These are phyloP conservation scores for Falco biarmicus DNA, from an alignment of 2,797 vertebrate genomes.

Conservation along the genomic window DNA sequence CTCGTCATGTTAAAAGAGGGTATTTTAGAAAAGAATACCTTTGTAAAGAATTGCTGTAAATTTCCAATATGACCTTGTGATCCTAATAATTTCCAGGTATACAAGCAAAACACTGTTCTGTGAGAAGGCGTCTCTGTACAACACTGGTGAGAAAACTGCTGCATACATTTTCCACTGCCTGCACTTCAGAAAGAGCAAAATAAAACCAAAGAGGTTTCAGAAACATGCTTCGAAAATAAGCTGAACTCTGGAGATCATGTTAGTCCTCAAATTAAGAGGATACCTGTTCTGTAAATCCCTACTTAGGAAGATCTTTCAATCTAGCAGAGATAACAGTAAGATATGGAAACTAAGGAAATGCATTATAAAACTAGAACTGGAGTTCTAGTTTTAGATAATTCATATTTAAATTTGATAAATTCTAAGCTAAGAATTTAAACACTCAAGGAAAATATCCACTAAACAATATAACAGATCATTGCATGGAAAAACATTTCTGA, in stretches of 20 bases:
- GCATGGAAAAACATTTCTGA: background rate
- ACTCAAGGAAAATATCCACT: background rate
- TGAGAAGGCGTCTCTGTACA: background rate
- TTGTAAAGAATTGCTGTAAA: background rate
- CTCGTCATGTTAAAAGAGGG: background rate
- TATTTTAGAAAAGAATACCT: background rate
- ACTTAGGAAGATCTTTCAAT: background rate
- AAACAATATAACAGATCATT: background rate
- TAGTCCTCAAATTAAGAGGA: background rate
- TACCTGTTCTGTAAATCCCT: background rate
- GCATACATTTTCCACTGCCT: background rate
- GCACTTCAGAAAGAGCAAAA: background rate
- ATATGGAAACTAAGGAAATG: background rate
- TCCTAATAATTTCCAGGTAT: background rate
- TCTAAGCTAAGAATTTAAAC: background rate
- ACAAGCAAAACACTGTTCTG: background rate
- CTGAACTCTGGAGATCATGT: background rate
- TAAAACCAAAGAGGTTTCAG: background rate
- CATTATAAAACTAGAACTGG: background rate
- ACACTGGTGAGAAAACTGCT: background rate
- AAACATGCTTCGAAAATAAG: background rate
- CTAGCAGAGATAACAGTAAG: background rate
- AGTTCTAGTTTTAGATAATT: background rate
- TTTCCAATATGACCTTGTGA: background rate
- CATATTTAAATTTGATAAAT: background rate